Evolutionary conservation across 2,113 vertebrate genomes (phyloP), one percentile per base, ranked within the genome.

Genomic region (Polyodon spathula): DNA sequence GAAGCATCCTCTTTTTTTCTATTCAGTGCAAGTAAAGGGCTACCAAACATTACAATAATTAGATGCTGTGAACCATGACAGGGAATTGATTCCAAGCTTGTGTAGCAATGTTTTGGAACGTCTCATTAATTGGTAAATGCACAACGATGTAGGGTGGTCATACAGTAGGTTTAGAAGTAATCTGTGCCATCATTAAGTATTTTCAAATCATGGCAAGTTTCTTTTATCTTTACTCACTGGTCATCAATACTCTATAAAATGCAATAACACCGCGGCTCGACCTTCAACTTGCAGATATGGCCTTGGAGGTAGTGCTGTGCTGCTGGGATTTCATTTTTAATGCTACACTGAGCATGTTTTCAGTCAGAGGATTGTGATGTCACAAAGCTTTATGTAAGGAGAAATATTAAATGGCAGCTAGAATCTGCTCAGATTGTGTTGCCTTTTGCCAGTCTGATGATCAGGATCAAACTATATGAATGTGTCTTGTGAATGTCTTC

Each of bases 61-160:
- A 2, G 27, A 27, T 27, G 27, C 27, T 27, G 27, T 27, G 27
- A 27, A 27, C 27, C 27, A 27, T 27, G 27, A 27, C 48, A 12
- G 10, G 12, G 48, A 50, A n/a, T 6, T 50, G 48, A 11, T n/a
- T 50, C 10, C 14, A 50, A n/a, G 48, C 48, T 50, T 50, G 6
- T 3, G 6, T n/a, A n/a, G 6, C 48, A n/a, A 50, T 12, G 48
- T 2, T n/a, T n/a, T 11, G 15, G 12, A n/a, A 50, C 48, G 15
- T 50, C 11, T 50, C 48, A 50, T 50, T 50, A 50, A n/a, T n/a
- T n/a, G 48, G 48, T 4, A 50, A n/a, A n/a, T 50, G 48, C 48
- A 12, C 48, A n/a, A 50, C 48, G n/a, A 50, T 2, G 14, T 6
- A 50, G 48, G 5, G 48, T 50, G 48, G 48, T 14, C 48, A 50